Percentiles rank a stretch among this genome's conserved stretches.
Conservation (phyloP, 2,797 vertebrate species). For the Falco berigora region DNA sequence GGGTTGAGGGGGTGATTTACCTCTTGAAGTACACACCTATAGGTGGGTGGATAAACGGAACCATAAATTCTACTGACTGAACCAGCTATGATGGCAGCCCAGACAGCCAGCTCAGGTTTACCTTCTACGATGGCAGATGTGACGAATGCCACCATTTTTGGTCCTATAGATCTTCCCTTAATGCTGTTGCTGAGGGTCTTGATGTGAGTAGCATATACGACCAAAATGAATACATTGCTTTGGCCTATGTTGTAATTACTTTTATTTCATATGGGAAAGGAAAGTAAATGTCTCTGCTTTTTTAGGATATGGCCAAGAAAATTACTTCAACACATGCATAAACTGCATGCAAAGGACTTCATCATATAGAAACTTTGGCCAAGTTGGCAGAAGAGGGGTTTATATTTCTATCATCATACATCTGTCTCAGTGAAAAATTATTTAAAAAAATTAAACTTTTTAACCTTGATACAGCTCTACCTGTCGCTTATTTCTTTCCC, state of each 20-base stretch:
- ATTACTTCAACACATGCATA: not conserved
- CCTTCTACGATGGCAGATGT: not conserved
- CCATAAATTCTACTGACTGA: not conserved
- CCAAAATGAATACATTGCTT: not conserved
- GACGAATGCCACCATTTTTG: not conserved
- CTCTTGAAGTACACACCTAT: not conserved
- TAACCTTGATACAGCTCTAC: not conserved
- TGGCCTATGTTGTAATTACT: not conserved
- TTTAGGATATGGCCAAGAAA: not conserved
- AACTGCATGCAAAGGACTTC: fast-evolving
- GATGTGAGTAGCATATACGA: not conserved
- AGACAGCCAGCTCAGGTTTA: not conserved
- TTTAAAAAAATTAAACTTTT: not conserved
- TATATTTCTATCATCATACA: not conserved
- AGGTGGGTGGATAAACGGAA: not conserved
- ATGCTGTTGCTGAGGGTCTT: not conserved
- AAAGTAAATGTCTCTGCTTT: not conserved
- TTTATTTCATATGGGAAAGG: not conserved
- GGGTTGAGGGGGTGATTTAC: not conserved
- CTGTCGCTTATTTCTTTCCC: not conserved
- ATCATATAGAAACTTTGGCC: not conserved
- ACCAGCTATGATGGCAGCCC: not conserved
- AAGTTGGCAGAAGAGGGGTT: not conserved
- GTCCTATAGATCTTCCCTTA: not conserved
- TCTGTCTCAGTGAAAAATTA: not conserved